Percentiles rank a stretch among this genome's conserved stretches.
Evolutionary conservation across 2,797 vertebrate genomes (phyloP).

Genomic region (Neosilurus mollespiculum): DNA sequence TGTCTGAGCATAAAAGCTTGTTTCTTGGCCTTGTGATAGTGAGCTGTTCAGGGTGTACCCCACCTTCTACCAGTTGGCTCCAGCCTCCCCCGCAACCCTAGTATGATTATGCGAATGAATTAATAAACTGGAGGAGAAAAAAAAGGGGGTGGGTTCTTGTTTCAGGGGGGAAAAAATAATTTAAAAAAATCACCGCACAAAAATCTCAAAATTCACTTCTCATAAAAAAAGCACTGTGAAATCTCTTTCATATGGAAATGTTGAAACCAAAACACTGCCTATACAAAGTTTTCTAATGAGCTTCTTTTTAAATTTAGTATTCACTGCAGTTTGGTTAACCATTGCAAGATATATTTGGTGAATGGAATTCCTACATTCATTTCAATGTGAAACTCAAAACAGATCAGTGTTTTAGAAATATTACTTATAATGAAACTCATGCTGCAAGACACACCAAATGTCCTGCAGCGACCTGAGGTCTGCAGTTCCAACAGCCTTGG

Average conservation of each 20-base stretch:
- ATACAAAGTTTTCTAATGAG: constrained; percentile 44
- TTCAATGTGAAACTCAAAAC: constrained; percentile 39
- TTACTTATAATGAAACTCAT: constrained; percentile 34
- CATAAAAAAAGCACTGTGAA: not conserved
- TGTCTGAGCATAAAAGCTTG: no score
- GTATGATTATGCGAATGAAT: no score
- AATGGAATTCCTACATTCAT: constrained; percentile 45
- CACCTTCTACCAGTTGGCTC: no score
- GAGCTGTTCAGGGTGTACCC: no score
- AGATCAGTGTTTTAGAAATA: constrained; percentile 21
- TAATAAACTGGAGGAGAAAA: no score
- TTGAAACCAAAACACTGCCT: constrained; percentile 33
- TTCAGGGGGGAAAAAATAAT: constrained; percentile 1
- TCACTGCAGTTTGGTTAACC: constrained; percentile 29
- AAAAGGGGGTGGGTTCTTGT: no score
- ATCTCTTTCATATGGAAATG: constrained; percentile 13
- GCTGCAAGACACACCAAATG: not conserved
- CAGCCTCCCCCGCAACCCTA: no score
- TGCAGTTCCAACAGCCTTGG: constrained; percentile 11
- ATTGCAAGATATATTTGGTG: constrained; percentile 31
- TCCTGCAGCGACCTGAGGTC: not conserved
- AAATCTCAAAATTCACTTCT: constrained; percentile 3
- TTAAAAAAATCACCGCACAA: not conserved
- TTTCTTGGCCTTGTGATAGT: no score
- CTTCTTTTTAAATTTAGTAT: constrained; percentile 11